Evolutionary conservation across 2,113 vertebrate species (phyloP).

Genomic region (Edolisoma coerulescens): DNA sequence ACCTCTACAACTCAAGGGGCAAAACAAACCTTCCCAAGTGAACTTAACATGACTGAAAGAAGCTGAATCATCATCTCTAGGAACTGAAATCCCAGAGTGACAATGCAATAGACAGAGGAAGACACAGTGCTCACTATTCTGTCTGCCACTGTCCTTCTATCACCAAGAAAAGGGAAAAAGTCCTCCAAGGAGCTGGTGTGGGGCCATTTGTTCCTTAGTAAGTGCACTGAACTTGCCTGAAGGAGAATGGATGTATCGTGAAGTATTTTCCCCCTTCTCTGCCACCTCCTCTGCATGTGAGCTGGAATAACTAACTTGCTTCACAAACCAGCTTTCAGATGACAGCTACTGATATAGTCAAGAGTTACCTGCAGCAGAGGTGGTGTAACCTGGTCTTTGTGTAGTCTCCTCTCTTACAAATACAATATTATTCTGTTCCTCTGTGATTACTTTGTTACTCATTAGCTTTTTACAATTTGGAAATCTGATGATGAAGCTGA

Average conservation of each 20-base stretch:
- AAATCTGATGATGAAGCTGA: not conserved
- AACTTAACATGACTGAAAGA: not conserved
- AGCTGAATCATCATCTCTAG: not conserved
- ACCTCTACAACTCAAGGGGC: not conserved
- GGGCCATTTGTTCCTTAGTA: not conserved
- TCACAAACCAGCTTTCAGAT: not conserved
- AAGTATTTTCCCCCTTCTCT: not conserved
- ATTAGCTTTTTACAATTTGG: not conserved
- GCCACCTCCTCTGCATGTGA: not conserved
- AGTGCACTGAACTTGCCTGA: not conserved
- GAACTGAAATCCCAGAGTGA: not conserved
- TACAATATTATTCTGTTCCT: not conserved
- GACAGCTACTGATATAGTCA: not conserved
- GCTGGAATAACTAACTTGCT: not conserved
- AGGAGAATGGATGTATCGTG: rapidly evolving
- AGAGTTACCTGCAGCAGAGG: not conserved
- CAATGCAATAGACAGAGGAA: not conserved
- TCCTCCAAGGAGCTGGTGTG: not conserved
- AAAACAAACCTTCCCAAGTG: not conserved
- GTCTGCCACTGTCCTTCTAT: not conserved
- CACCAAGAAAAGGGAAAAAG: not conserved
- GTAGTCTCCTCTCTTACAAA: not conserved
- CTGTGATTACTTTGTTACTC: not conserved
- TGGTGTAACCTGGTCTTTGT: not conserved
- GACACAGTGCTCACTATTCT: not conserved